Percentiles rank a stretch among this genome's conserved stretches.
Evolutionary conservation across 1,140 invertebrate species (phyloP).

Genomic region (Saxidomus purpurata): DNA sequence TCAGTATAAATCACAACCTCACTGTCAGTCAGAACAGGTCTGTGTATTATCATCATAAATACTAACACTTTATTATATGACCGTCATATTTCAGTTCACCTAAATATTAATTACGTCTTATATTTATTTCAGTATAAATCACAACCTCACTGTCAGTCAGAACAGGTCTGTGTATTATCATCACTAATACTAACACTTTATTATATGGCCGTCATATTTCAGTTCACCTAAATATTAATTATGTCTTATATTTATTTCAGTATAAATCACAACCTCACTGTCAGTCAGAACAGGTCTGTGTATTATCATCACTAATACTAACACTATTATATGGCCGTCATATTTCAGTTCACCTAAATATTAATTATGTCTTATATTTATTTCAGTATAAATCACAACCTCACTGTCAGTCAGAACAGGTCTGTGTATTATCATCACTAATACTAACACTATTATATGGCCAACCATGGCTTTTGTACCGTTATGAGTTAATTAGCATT

Average conservation of each 20-base stretch:
- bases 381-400: conserved; percentile 8
- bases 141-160: conserved; percentile 23
- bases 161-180: conserved; percentile 28
- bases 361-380: background rate
- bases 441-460: too few relatives aligned
- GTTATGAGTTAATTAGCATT: too few relatives aligned
- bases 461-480: too few relatives aligned
- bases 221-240: too few relatives aligned
- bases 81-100: too few relatives aligned
- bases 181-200: background rate
- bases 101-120: too few relatives aligned
- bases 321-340: too few relatives aligned
- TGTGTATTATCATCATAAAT: conserved; percentile 19
- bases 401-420: conserved; percentile 23
- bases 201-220: too few relatives aligned
- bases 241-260: background rate
- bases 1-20: conserved; percentile 8
- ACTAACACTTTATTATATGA: too few relatives aligned
- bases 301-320: background rate
- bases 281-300: conserved; percentile 23
- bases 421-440: conserved; percentile 21
- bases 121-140: background rate
- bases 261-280: conserved; percentile 8
- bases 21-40: conserved; percentile 23
- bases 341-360: too few relatives aligned